Percentiles rank a stretch among this genome's conserved stretches.
Evolutionary conservation across 2,113 vertebrate genomes (phyloP).

Genomic region (Trematomus loennbergii): DNA sequence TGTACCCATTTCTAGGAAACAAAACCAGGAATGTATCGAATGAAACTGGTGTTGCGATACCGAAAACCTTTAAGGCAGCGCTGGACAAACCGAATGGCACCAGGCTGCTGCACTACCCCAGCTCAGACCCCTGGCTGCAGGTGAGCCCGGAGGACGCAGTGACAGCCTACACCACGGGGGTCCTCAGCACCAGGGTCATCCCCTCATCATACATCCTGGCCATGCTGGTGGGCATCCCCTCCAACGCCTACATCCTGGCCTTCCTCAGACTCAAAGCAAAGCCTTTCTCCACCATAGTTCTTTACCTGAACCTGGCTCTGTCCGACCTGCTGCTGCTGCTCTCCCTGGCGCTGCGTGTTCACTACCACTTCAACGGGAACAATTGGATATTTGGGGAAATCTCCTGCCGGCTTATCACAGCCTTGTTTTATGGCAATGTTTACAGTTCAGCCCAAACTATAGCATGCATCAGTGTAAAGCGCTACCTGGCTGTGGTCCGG

Average conservation of each 20-base stretch:
- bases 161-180: slow-evolving; percentile 80
- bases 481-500: slow-evolving; percentile 90
- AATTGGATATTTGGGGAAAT: slow-evolving; percentile 92
- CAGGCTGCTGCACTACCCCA: not conserved
- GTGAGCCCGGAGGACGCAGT: slow-evolving; percentile 51
- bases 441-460: slow-evolving; percentile 92
- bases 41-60: not conserved
- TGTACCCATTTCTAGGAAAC: slow-evolving; percentile 58
- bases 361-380: slow-evolving; percentile 89
- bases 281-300: slow-evolving; percentile 81
- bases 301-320: slow-evolving; percentile 89
- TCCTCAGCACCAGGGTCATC: slow-evolving; percentile 88
- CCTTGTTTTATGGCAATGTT: slow-evolving; percentile 91
- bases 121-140: slow-evolving; percentile 52
- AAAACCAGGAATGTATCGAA: not conserved
- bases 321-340: slow-evolving; percentile 90
- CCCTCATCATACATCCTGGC: slow-evolving; percentile 84
- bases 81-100: not conserved
- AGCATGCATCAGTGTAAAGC: slow-evolving; percentile 88
- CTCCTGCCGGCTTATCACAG: slow-evolving; percentile 85
- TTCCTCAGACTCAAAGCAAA: slow-evolving; percentile 84
- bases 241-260: slow-evolving; percentile 86
- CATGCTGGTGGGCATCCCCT: slow-evolving; percentile 88
- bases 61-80: slow-evolving; percentile 72
- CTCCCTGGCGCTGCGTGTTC: slow-evolving; percentile 87